Evolutionary conservation across 1,140 invertebrate genomes (phyloP).

Genomic region (Orchesella cincta): DNA sequence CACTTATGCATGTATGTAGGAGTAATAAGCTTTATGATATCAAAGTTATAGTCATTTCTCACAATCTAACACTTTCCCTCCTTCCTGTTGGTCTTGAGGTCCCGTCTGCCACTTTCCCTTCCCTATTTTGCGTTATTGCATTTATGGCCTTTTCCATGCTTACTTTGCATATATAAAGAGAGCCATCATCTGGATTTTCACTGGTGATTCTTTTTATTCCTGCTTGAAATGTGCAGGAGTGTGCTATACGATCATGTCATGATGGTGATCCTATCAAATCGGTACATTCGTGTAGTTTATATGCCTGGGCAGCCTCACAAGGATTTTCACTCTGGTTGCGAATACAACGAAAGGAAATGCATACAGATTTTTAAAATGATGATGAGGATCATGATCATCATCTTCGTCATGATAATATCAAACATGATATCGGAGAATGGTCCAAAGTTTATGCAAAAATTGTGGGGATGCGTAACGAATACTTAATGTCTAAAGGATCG

Average conservation of each 20-base stretch:
- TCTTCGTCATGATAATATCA: not conserved
- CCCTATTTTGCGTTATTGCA: constrained; percentile 20
- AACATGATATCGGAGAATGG: not conserved
- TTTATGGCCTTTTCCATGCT: constrained; percentile 20
- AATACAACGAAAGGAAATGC: not conserved
- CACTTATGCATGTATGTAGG: not conserved
- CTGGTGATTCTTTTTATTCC: constrained; percentile 25
- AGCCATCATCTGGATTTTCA: constrained; percentile 19
- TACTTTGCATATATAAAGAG: constrained; percentile 13
- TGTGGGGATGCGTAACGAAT: not conserved
- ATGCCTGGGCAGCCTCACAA: not conserved
- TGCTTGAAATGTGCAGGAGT: too few species aligned
- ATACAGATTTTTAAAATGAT: constrained; percentile 9
- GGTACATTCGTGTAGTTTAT: not conserved
- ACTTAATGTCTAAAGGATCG: not conserved
- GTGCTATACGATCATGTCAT: not conserved
- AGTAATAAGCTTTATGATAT: not conserved
- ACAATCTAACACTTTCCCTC: constrained; percentile 18
- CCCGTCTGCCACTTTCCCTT: constrained; percentile 20
- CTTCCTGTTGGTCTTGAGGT: not conserved
- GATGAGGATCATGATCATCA: not conserved
- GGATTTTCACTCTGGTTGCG: not conserved
- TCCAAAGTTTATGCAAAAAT: not conserved
- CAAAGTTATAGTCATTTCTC: not conserved
- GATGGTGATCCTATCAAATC: not conserved